Evolutionary conservation across 2,797 vertebrate genomes (phyloP).

Genomic region (Simalia tracyae): DNA sequence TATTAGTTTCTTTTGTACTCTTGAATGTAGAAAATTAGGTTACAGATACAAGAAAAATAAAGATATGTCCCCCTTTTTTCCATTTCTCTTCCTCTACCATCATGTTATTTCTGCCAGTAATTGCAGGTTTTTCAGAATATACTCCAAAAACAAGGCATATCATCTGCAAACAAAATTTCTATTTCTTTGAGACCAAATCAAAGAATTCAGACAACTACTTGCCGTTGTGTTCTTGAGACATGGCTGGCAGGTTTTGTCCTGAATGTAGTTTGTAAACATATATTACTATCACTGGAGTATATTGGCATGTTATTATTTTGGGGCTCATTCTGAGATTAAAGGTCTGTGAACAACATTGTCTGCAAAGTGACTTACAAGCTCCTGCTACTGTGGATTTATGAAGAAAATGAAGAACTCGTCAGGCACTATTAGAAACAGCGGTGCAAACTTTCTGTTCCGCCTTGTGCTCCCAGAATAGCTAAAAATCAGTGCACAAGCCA

Average conservation of each 20-base stretch:
- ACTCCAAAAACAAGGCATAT: background rate
- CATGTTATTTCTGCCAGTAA: background rate
- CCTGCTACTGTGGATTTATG: slow-evolving; percentile 30
- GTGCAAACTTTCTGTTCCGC: slow-evolving; percentile 26
- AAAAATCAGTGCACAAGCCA: slow-evolving; percentile 56
- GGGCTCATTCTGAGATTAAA: slow-evolving; percentile 33
- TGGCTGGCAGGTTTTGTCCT: background rate
- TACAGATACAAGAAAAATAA: background rate
- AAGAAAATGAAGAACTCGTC: slow-evolving; percentile 44
- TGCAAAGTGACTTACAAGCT: slow-evolving; percentile 7
- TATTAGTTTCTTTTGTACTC: background rate
- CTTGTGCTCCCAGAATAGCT: slow-evolving; percentile 23
- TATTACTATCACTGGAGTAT: background rate
- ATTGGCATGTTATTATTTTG: slow-evolving; percentile 7
- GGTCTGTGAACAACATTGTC: slow-evolving; percentile 16
- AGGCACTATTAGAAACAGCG: slow-evolving; percentile 34
- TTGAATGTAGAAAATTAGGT: background rate
- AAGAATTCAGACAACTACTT: background rate
- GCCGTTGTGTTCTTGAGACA: background rate
- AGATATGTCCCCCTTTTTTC: background rate
- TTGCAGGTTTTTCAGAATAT: background rate
- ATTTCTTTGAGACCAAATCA: background rate
- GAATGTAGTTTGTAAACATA: background rate
- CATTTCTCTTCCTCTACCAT: background rate
- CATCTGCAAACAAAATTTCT: background rate